These are phyloP conservation scores for Actinemys pallida DNA, from an alignment of 2,113 vertebrate genomes.

Conservation along the genomic window DNA sequence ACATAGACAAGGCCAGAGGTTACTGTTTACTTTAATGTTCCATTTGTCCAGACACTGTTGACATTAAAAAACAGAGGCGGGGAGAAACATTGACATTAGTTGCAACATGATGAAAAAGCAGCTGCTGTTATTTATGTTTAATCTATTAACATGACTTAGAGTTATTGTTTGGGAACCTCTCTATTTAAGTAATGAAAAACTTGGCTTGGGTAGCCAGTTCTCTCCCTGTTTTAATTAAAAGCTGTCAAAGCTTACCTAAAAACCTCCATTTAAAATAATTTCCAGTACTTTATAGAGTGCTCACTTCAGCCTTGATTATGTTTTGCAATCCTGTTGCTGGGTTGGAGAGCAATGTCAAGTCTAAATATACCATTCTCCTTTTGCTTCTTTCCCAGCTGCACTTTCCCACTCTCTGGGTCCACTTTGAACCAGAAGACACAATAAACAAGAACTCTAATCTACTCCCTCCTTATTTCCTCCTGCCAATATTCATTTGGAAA, in stretches of 20 bases:
- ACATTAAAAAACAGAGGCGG: not conserved
- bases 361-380: not conserved
- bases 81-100: not conserved
- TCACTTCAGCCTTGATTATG: not conserved
- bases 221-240: not conserved
- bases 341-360: not conserved
- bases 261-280: not conserved
- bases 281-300: not conserved
- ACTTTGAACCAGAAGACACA: not conserved
- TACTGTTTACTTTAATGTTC: not conserved
- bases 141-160: not conserved
- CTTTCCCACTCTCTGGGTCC: not conserved
- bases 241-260: not conserved
- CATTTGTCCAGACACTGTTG: not conserved
- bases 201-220: not conserved
- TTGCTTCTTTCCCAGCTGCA: not conserved
- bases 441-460: not conserved
- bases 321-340: not conserved
- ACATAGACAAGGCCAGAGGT: not conserved
- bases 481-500: accelerated
- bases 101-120: not conserved
- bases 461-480: not conserved
- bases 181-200: not conserved
- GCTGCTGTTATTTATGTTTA: not conserved
- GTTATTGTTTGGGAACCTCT: not conserved